Evolutionary conservation across 92 coral and sea anemone species (phyloP).

Genomic region (Virgularia gustaviana): DNA sequence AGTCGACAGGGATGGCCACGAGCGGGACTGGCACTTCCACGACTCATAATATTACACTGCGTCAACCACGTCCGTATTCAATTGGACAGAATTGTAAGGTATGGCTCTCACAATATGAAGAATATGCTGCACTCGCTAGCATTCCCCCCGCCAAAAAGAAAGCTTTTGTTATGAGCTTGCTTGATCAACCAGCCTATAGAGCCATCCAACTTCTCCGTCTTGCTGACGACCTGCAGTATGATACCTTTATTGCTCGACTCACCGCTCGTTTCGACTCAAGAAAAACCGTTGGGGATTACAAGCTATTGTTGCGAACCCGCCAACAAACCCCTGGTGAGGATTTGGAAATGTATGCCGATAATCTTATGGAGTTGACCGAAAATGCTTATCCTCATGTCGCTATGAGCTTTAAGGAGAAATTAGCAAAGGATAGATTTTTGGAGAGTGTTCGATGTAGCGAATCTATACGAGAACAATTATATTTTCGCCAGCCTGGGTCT

Average conservation of each 20-base stretch:
- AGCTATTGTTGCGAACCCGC: conserved; percentile 8
- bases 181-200: conserved; percentile 46
- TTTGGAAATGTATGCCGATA: conserved; percentile 17
- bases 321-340: conserved; percentile 11
- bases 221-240: conserved; percentile 31
- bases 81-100: conserved; percentile 50
- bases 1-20: conserved; percentile 1
- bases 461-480: conserved; percentile 21
- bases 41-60: conserved; percentile 1
- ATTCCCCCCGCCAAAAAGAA: background rate
- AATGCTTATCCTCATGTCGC: conserved; percentile 34
- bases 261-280: conserved; percentile 45
- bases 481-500: conserved; percentile 27
- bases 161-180: conserved; percentile 38
- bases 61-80: conserved; percentile 10
- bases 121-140: conserved; percentile 41
- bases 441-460: background rate
- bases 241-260: conserved; percentile 29
- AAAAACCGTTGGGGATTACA: conserved; percentile 32
- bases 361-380: conserved; percentile 8
- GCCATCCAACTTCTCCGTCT: conserved; percentile 53
- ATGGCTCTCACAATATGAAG: conserved; percentile 48
- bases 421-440: conserved; percentile 18
- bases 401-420: conserved; percentile 23
- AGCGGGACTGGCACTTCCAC: background rate